These are phyloP conservation scores for Octodon degus DNA, from an alignment of 2,113 vertebrate genomes.

Conservation along the genomic window DNA sequence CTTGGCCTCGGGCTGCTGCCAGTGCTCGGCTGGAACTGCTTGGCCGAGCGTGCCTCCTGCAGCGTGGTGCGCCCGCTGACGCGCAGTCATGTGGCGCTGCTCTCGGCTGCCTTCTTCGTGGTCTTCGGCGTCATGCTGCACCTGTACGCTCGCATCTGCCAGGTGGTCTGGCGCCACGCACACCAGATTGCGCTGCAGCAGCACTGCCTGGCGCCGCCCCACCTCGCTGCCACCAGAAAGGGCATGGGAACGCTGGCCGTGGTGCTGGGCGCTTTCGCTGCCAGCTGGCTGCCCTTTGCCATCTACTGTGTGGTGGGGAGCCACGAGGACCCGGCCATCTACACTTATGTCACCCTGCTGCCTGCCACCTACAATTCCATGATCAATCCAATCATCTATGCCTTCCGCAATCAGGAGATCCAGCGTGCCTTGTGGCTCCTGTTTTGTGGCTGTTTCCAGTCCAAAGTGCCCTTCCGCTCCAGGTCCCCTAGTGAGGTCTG, in stretches of 20 bases:
- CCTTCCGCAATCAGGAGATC: constrained; percentile 97
- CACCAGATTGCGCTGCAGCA: constrained; percentile 99
- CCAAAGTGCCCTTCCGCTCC: constrained; percentile 93
- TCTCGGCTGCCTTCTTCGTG: constrained; percentile 93
- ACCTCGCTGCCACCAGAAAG: constrained; percentile 96
- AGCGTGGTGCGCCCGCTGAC: constrained; percentile 96
- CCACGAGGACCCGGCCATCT: constrained; percentile 92
- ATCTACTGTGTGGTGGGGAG: constrained; percentile 97
- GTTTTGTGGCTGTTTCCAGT: constrained; percentile 95
- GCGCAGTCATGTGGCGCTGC: constrained; percentile 92
- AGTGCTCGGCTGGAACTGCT: constrained; percentile 97
- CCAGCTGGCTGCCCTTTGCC: constrained; percentile 98
- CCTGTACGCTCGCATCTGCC: constrained; percentile 97
- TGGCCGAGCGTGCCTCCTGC: constrained; percentile 90
- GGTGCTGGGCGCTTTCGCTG: constrained; percentile 96
- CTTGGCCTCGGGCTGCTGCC: constrained; percentile 94
- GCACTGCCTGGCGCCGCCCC: constrained; percentile 95
- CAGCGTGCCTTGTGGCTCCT: constrained; percentile 96
- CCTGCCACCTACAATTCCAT: constrained; percentile 99
- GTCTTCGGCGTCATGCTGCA: constrained; percentile 96
- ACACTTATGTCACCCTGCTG: constrained; percentile 96
- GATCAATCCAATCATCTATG: constrained; percentile 99
- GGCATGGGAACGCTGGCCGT: constrained; percentile 97
- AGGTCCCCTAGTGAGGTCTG: constrained; percentile 97
- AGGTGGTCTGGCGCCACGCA: constrained; percentile 97